Evolutionary conservation across 2,113 vertebrate genomes (phyloP), one percentile per base, ranked within the genome.

Genomic region (Epinephelus fuscoguttatus): DNA sequence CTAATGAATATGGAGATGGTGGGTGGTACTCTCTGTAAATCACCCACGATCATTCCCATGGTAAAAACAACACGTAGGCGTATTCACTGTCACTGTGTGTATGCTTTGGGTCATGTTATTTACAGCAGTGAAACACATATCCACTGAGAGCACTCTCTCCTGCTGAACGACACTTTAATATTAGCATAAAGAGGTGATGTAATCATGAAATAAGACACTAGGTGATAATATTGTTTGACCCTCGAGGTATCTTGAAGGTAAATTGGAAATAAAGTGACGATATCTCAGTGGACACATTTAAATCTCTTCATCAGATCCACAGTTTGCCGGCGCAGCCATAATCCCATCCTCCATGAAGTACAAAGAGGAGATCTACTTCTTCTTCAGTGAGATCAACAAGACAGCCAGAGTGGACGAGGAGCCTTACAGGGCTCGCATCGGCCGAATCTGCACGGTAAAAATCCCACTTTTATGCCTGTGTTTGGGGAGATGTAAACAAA

Each of bases 291-390:
- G 12, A 42, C 42, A 14, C 3, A 18, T 76, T 77, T 67, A 6
- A 68, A 33, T 81, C 17, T 90, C 47, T 12, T 76, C 64, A 11
- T n/a, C 84, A 96, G 95, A 94, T 84, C 94, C 96, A 0, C 94
- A 96, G 82, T 97, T 96, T 86, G 95, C 95, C 0, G 95, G 96
- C 0, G 95, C 95, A 0, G 92, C 95, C 23, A 78, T 96, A 15
- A 94, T 96, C 66, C 94, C 94, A 0, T 86, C 93, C 2, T 56
- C 82, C 0, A 59, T 87, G 0, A 94, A 92, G 75, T 77, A 70
- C 85, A 95, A 95, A 75, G 94, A 96, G 23, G 96, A 96, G 87
- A 94, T 96, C 45, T 96, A 96, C 78, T 96, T 97, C 91, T 96
- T 97, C 92, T 97, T 96, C 92, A 96, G 94, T 1, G 96, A 96